phyloP scores from a whole-genome alignment of 1,140 invertebrate species.

The Dreissena polymorpha region DNA sequence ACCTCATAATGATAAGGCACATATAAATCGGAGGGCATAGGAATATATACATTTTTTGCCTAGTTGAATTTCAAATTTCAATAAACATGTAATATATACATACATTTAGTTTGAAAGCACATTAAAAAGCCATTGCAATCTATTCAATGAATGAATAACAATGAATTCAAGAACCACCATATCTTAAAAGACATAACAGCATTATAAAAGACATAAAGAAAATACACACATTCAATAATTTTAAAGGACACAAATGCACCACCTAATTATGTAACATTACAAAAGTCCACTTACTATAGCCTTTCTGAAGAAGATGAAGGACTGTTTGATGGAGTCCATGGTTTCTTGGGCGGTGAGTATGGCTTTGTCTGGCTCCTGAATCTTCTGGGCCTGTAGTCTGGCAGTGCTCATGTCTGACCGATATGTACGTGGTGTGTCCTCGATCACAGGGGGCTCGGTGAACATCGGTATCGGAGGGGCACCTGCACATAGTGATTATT shows the following conservation, averaged over 20 bases:
- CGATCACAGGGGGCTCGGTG: constrained; percentile 64
- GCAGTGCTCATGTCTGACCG: constrained; percentile 64
- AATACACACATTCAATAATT: no score
- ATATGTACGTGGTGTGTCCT: constrained; percentile 75
- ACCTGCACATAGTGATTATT: constrained; percentile 55
- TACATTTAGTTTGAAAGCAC: no score
- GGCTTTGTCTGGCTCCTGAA: constrained; percentile 53
- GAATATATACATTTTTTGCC: no score
- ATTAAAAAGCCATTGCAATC: no score
- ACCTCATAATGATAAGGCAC: no score
- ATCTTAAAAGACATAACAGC: no score
- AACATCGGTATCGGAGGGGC: constrained; percentile 68
- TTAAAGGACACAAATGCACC: no score
- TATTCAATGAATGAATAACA: no score
- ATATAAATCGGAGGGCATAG: no score
- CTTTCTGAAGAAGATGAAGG: constrained; percentile 72
- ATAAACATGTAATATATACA: neutral
- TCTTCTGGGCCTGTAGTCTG: constrained; percentile 46
- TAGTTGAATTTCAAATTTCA: neutral
- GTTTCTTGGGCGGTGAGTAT: constrained; percentile 68
- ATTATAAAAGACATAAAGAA: no score
- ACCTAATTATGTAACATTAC: no score
- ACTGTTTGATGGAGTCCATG: constrained; percentile 66
- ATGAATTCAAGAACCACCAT: no score
- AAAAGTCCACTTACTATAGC: constrained; percentile 69